Percentiles rank a stretch among this genome's conserved stretches.
Conservation (phyloP, 2,888 invertebrate species). For the Pristionchus mayeri region DNA sequence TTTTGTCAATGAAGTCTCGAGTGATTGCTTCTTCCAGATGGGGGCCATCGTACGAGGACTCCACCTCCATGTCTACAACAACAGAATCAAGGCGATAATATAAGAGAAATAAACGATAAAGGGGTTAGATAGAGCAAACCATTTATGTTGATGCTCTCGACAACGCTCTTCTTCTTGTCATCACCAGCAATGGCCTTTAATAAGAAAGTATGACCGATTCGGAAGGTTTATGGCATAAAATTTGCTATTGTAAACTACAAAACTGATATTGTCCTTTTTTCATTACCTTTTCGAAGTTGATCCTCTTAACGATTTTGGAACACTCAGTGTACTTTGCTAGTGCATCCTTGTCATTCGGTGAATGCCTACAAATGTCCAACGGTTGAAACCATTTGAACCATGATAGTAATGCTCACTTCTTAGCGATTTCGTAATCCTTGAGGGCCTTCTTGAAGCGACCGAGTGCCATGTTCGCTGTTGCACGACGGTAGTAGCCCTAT, state of each 20-base stretch:
- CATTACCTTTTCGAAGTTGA: slow-evolving; percentile 88
- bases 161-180: slow-evolving; percentile 88
- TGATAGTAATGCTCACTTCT: slow-evolving; percentile 35
- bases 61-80: slow-evolving; percentile 80
- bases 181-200: slow-evolving; percentile 90
- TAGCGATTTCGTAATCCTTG: slow-evolving; percentile 88
- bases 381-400: not conserved
- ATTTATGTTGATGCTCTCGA: slow-evolving; percentile 88
- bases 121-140: slow-evolving; percentile 61
- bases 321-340: slow-evolving; percentile 92
- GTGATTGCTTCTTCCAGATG: slow-evolving; percentile 87
- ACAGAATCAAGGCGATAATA: not conserved
- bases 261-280: not conserved
- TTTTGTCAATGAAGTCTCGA: slow-evolving; percentile 87
- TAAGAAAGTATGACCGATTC: not conserved
- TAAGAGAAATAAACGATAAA: not conserved
- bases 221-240: too few species aligned
- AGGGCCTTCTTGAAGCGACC: slow-evolving; percentile 97
- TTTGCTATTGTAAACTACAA: too few species aligned
- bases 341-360: slow-evolving; percentile 94
- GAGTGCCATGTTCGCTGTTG: slow-evolving; percentile 95
- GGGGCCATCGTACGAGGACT: slow-evolving; percentile 94
- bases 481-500: slow-evolving; percentile 92
- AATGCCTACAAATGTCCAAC: slow-evolving; percentile 64
- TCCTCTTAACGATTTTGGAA: slow-evolving; percentile 92